Conservation (phyloP, 2,113 vertebrate genomes). For the Tragulus kanchil region DNA sequence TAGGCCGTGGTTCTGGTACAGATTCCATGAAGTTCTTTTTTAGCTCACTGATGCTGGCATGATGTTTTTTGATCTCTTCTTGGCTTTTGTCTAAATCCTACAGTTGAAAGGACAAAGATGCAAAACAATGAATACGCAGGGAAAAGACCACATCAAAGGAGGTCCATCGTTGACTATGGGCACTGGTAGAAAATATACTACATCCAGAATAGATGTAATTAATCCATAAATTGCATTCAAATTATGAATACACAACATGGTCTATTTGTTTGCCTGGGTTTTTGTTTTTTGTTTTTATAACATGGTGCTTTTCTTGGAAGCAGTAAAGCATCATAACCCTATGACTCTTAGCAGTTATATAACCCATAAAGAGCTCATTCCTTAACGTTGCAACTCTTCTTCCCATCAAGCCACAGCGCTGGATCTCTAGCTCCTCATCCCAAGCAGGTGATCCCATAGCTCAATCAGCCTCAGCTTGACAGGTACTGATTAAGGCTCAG, state of each 20-base stretch:
- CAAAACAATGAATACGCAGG: constrained; percentile 36
- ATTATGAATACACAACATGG: constrained; percentile 71
- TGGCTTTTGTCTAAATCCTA: constrained; percentile 98
- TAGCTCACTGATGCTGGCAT: constrained; percentile 97
- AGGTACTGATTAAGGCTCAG: constrained; percentile 53
- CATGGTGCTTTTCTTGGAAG: constrained; percentile 71
- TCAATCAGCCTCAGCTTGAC: constrained; percentile 13
- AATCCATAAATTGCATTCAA: constrained; percentile 44
- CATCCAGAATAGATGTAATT: constrained; percentile 65
- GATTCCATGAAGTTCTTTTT: constrained; percentile 99
- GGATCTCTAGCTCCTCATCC: constrained; percentile 69
- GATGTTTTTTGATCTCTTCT: constrained; percentile 97
- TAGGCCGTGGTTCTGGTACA: constrained; percentile 94
- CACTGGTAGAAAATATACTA: constrained; percentile 81
- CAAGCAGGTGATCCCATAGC: constrained; percentile 34
- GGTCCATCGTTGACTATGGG: constrained; percentile 45
- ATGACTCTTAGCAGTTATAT: constrained; percentile 7
- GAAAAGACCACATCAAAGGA: not conserved
- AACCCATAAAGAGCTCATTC: not conserved
- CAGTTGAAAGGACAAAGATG: constrained; percentile 75
- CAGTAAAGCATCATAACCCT: constrained; percentile 58
- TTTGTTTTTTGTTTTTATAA: constrained; percentile 35
- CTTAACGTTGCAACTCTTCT: constrained; percentile 47
- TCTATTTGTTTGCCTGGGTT: constrained; percentile 33
- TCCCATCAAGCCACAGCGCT: not conserved